Conservation (phyloP, 2,888 invertebrate species). For the Caenorhabditis uteleia region DNA sequence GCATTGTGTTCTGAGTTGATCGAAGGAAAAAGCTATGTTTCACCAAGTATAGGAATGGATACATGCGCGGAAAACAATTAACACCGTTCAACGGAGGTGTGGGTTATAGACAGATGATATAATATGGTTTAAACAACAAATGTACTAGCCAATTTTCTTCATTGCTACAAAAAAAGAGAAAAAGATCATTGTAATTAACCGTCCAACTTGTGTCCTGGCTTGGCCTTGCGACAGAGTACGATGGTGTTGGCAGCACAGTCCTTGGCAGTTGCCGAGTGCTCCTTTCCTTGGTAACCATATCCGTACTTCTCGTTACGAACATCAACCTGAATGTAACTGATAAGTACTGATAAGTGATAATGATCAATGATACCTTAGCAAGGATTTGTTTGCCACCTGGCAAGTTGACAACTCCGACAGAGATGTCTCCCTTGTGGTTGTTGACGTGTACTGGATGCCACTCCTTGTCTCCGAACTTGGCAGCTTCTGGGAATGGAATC, state of each 20-base stretch:
- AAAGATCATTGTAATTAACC: constrained; percentile 16
- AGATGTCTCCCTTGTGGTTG: constrained; percentile 61
- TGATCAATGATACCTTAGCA: constrained; percentile 49
- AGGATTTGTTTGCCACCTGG: constrained; percentile 61
- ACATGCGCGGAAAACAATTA: too few relatives aligned
- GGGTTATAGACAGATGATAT: too few relatives aligned
- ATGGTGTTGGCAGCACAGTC: constrained; percentile 32
- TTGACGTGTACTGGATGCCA: constrained; percentile 58
- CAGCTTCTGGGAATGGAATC: constrained; percentile 62
- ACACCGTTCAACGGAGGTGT: too few relatives aligned
- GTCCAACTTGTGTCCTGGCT: constrained; percentile 58
- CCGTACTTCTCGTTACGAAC: constrained; percentile 63
- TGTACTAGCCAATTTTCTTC: too few relatives aligned
- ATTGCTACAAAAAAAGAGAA: too few relatives aligned
- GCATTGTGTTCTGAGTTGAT: too few relatives aligned
- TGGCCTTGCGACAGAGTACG: constrained; percentile 58
- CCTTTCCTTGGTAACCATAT: constrained; percentile 55
- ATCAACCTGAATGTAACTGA: constrained; percentile 33
- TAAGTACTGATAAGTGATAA: neutral
- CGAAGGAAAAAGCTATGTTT: too few relatives aligned
- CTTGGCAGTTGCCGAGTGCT: constrained; percentile 28
- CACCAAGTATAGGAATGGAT: too few relatives aligned
- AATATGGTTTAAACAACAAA: too few relatives aligned
- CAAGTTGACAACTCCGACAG: constrained; percentile 56
- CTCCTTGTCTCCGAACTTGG: constrained; percentile 56